A percentile compares a stretch with the other conserved stretches of the same genome.
Conservation (phyloP, 2,113 vertebrate species). For the Cryptotis parvus region DNA sequence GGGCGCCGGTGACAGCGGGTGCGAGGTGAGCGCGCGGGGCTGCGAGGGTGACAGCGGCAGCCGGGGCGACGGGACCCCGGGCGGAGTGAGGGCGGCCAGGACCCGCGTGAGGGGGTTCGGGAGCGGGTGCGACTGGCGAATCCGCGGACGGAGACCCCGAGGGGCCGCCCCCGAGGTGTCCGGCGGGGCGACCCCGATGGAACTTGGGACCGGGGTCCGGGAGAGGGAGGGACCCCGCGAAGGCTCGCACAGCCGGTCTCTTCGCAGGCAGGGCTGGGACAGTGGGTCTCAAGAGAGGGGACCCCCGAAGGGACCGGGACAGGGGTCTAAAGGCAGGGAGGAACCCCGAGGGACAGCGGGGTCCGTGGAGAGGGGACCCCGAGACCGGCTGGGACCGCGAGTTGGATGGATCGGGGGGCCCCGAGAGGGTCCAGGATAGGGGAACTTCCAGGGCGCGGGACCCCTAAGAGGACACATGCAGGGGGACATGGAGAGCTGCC, state of each 20-base stretch:
- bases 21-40: slow-evolving; percentile 69
- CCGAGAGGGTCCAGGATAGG: no score
- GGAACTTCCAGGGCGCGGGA: no score
- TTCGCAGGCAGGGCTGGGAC: no score
- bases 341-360: no score
- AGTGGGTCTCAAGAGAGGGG: no score
- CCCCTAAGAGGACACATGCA: no score
- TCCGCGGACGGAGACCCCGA: neutral
- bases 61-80: neutral
- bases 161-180: no score
- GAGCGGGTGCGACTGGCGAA: neutral
- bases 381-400: neutral
- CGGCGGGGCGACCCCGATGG: neutral
- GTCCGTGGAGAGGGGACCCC: neutral
- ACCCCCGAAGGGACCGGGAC: neutral
- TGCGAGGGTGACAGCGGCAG: slow-evolving; percentile 1
- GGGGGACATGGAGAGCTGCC: neutral
- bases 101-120: neutral
- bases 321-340: no score
- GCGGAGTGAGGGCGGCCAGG: neutral
- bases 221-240: no score
- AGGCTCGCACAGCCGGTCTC: no score
- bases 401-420: neutral
- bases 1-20: slow-evolving; percentile 63
- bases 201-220: neutral